phyloP scores from a whole-genome alignment of 1,140 invertebrate species.

The Drosophila punjabiensis region DNA sequence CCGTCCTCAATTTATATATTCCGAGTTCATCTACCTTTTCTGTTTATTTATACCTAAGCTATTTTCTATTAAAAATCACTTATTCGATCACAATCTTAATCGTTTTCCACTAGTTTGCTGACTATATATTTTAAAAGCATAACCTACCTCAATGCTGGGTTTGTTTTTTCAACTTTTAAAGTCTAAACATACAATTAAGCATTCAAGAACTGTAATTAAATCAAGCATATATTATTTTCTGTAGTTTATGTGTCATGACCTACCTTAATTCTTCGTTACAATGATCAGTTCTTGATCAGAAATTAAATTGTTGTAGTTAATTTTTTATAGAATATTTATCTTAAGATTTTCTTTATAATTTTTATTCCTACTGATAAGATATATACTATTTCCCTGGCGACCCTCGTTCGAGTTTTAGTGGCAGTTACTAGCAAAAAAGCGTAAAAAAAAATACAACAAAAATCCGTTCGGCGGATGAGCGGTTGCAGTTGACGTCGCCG shows the following conservation, averaged over 20 bases:
- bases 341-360: not conserved
- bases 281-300: not conserved
- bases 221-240: not conserved
- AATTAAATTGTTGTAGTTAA: not conserved
- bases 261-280: not conserved
- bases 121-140: conserved; percentile 4
- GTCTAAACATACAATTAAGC: not conserved
- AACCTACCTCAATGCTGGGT: conserved; percentile 9
- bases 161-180: not conserved
- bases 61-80: not conserved
- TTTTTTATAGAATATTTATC: no score
- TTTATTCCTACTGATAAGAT: conserved; percentile 14
- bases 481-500: conserved; percentile 31
- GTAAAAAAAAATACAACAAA: conserved; percentile 4
- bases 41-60: not conserved
- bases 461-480: conserved; percentile 69
- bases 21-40: not conserved
- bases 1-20: not conserved
- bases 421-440: conserved; percentile 31
- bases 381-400: conserved; percentile 12
- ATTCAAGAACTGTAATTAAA: conserved; percentile 8
- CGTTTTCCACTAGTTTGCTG: not conserved
- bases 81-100: conserved; percentile 1
- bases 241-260: conserved; percentile 11
- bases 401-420: conserved; percentile 33